Conservation (phyloP, 2,888 invertebrate genomes). For the Dolichopus griseipennis region DNA sequence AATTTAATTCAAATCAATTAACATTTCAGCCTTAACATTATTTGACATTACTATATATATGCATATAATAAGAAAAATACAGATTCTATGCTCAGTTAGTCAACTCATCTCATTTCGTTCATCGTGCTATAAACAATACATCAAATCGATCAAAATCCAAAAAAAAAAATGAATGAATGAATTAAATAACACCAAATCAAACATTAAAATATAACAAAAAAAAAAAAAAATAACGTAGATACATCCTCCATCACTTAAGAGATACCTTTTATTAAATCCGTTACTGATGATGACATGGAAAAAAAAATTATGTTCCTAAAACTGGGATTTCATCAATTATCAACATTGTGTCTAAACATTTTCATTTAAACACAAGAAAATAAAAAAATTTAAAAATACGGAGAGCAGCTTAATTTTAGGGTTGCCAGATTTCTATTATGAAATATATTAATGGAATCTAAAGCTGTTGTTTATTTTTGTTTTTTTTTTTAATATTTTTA, state of each 20-base stretch:
- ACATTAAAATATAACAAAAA: background rate
- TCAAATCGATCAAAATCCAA: background rate
- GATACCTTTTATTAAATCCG: background rate
- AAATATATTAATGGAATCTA: too few species aligned
- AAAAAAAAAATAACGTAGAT: background rate
- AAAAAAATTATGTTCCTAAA: background rate
- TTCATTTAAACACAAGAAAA: background rate
- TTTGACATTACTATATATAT: too few species aligned
- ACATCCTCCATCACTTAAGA: background rate
- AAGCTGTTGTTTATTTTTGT: too few species aligned
- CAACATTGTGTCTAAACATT: background rate
- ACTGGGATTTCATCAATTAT: background rate
- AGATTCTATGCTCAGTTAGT: too few species aligned
- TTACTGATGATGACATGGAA: background rate
- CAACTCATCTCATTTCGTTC: too few species aligned
- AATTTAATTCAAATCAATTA: conserved; percentile 4
- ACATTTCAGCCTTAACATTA: background rate
- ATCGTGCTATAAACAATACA: background rate
- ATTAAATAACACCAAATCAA: background rate
- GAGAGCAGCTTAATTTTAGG: background rate
- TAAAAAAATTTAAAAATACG: background rate
- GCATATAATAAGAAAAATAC: too few species aligned
- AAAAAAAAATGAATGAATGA: background rate
- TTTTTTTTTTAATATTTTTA: too few species aligned
- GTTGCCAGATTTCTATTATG: background rate